phyloP scores from a whole-genome alignment of 2,797 vertebrate species.

The Hippocampus kuda region DNA sequence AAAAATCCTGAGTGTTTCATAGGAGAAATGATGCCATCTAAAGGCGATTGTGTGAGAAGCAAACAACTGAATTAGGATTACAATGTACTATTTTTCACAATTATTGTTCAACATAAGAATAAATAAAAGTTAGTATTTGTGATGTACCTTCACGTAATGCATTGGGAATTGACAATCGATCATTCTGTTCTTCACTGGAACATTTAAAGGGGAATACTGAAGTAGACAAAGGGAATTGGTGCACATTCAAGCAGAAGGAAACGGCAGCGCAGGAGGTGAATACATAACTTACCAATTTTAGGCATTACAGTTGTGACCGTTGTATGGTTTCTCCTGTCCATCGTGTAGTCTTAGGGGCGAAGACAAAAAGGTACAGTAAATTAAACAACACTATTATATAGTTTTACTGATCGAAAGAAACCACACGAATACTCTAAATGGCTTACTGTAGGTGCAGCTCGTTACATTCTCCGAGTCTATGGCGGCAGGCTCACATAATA shows the following conservation, averaged over 20 bases:
- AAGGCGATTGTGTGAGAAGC: not conserved
- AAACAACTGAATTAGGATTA: not conserved
- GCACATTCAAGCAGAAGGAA: not conserved
- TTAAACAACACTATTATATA: not conserved
- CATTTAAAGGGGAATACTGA: not conserved
- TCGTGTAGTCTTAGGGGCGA: conserved; percentile 45
- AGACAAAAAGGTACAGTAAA: not conserved
- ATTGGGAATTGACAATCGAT: not conserved
- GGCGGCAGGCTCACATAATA: conserved; percentile 68
- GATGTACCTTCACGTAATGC: not conserved
- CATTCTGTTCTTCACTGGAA: not conserved
- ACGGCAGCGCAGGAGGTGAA: not conserved
- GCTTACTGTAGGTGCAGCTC: conserved; percentile 66
- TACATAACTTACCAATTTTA: conserved; percentile 64
- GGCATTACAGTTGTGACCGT: conserved; percentile 59
- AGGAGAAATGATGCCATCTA: not conserved
- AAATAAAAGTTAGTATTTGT: not conserved
- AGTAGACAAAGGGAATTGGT: not conserved
- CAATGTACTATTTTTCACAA: not conserved
- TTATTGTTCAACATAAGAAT: not conserved
- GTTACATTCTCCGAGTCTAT: conserved; percentile 60
- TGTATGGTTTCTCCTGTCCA: conserved; percentile 57
- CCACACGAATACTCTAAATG: not conserved
- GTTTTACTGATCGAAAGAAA: not conserved
- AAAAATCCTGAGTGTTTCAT: not conserved